These are phyloP conservation scores for Abscondita cerata DNA, from an alignment of 2,888 invertebrate genomes.

Conservation along the genomic window DNA sequence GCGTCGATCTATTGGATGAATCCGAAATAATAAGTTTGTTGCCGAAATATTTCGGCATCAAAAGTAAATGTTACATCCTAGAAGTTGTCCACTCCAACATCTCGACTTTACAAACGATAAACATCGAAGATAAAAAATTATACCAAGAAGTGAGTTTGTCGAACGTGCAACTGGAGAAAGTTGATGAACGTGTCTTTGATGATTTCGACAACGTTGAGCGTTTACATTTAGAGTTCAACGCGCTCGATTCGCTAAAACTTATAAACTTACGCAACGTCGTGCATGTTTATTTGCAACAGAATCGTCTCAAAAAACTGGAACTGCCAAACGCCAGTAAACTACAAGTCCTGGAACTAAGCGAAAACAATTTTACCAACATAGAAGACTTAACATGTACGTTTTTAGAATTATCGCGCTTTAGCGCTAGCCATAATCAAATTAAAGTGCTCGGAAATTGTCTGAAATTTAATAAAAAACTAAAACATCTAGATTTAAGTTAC, in stretches of 20 bases:
- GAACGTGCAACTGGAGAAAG: background rate
- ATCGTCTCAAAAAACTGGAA: slow-evolving; percentile 45
- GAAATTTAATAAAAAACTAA: background rate
- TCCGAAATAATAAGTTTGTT: too few species aligned
- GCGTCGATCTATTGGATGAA: too few species aligned
- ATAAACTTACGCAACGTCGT: slow-evolving; percentile 49
- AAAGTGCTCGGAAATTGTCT: background rate
- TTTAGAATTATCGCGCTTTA: slow-evolving; percentile 4
- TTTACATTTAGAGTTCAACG: background rate
- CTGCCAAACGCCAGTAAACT: background rate
- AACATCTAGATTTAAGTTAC: slow-evolving; percentile 5
- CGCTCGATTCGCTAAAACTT: slow-evolving; percentile 47
- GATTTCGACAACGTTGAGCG: background rate
- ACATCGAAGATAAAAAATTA: background rate
- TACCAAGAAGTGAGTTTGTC: background rate
- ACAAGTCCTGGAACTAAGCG: slow-evolving; percentile 5
- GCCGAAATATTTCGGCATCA: background rate
- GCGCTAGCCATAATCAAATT: background rate
- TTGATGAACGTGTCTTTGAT: background rate
- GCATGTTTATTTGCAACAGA: slow-evolving; percentile 52
- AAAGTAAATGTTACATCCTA: background rate
- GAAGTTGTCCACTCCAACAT: background rate
- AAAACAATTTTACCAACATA: slow-evolving; percentile 4
- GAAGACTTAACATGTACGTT: slow-evolving; percentile 14
- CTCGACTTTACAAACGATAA: background rate